These are phyloP conservation scores for Halictus ligatus DNA, from an alignment of 2,888 invertebrate species.

Conservation along the genomic window DNA sequence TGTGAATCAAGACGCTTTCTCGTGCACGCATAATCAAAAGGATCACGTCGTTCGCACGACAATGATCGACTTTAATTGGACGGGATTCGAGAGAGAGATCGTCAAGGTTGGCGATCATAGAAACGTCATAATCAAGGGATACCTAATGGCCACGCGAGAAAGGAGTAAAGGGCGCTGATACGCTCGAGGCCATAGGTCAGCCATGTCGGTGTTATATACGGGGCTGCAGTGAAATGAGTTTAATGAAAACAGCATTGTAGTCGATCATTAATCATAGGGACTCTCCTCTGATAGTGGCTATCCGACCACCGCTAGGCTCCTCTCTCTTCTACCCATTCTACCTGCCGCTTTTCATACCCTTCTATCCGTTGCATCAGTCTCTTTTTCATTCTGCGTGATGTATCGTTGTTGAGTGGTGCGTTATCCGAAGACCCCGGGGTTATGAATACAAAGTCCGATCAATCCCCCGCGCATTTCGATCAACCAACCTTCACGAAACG, in stretches of 20 bases:
- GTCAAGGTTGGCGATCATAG: constrained; percentile 73
- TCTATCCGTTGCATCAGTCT: constrained; percentile 61
- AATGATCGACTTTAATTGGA: constrained; percentile 69
- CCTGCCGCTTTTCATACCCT: constrained; percentile 61
- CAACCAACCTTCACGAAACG: constrained; percentile 43
- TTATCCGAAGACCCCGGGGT: constrained; percentile 70
- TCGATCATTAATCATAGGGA: constrained; percentile 83
- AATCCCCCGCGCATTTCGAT: constrained; percentile 67
- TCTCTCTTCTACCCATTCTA: constrained; percentile 54
- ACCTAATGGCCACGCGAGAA: constrained; percentile 69
- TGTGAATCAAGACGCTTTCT: constrained; percentile 21
- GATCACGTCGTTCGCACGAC: constrained; percentile 60
- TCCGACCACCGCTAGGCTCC: constrained; percentile 76
- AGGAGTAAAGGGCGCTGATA: constrained; percentile 74
- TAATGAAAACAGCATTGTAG: constrained; percentile 84
- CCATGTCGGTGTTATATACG: constrained; percentile 73
- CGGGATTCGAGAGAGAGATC: constrained; percentile 52
- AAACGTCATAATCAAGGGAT: constrained; percentile 80
- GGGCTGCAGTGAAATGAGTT: constrained; percentile 82
- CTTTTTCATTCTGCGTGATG: constrained; percentile 77
- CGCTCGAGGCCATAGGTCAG: constrained; percentile 69
- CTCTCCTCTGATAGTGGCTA: constrained; percentile 82
- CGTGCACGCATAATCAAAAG: constrained; percentile 38
- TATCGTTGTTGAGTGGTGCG: constrained; percentile 78
- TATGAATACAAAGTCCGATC: constrained; percentile 79